phyloP scores from a whole-genome alignment of 2,113 vertebrate species.

The Proterorhinus semilunaris region DNA sequence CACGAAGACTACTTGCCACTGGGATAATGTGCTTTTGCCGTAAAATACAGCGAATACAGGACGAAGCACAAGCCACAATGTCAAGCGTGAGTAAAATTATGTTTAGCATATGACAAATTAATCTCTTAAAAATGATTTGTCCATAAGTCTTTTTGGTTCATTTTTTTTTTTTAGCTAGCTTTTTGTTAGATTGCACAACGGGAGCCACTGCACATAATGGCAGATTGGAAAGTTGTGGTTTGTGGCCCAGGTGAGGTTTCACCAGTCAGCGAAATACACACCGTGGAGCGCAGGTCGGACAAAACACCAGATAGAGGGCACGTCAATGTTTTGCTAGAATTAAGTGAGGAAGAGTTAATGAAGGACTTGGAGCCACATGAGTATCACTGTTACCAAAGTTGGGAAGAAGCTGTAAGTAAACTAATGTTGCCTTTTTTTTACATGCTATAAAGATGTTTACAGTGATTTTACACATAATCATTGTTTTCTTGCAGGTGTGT shows the following conservation, averaged over 20 bases:
- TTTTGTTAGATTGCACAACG: not conserved
- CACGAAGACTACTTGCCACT: not conserved
- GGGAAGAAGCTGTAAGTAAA: conserved; percentile 84
- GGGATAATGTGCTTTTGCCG: not conserved
- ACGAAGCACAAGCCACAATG: not conserved
- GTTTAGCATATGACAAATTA: not conserved
- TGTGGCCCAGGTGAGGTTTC: conserved; percentile 11
- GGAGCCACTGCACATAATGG: conserved; percentile 29
- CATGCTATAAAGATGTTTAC: not conserved
- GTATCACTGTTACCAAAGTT: conserved; percentile 62
- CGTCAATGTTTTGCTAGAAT: conserved; percentile 73
- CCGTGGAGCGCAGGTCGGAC: conserved; percentile 3
- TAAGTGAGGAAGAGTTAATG: conserved; percentile 73
- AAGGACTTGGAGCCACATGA: conserved; percentile 64
- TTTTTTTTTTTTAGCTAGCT: not conserved
- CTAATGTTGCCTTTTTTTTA: not conserved
- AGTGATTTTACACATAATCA: conserved; percentile 2
- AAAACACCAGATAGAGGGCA: conserved; percentile 53
- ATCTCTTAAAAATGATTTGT: not conserved
- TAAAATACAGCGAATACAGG: not conserved
- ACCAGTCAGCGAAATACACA: not conserved
- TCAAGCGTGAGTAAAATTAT: not conserved
- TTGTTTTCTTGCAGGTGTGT: conserved; percentile 67
- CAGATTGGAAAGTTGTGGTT: conserved; percentile 10
- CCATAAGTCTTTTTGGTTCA: not conserved